Percentiles rank a stretch among this genome's conserved stretches.
Evolutionary conservation across 2,888 invertebrate species (phyloP).

Genomic region (Rhaphigaster nebulosa): DNA sequence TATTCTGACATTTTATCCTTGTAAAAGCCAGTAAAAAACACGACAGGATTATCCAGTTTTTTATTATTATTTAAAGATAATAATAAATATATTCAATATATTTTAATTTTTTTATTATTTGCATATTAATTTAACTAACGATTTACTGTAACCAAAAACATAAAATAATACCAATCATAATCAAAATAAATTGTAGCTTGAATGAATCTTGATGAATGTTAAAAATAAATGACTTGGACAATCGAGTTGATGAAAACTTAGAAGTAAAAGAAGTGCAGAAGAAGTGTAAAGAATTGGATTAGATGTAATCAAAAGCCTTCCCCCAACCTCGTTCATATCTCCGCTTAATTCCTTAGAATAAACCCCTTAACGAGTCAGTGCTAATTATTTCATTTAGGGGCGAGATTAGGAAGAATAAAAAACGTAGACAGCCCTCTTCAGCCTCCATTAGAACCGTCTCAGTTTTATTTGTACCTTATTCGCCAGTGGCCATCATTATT

Average conservation of each 20-base stretch:
- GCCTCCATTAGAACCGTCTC: neutral
- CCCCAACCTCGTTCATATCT: neutral
- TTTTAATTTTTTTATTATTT: too few species aligned
- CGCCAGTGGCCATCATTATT: neutral
- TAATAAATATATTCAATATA: too few species aligned
- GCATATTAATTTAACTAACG: too few species aligned
- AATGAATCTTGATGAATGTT: neutral
- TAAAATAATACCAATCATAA: too few species aligned
- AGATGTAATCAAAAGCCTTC: neutral
- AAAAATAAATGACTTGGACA: neutral
- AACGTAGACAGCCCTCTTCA: neutral
- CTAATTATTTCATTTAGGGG: neutral
- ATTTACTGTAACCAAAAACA: too few species aligned
- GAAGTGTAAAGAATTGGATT: neutral
- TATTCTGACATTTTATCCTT: too few species aligned
- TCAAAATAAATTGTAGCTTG: neutral
- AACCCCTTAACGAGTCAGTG: neutral
- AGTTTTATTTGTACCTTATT: neutral
- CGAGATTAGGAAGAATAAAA: neutral
- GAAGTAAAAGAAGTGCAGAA: neutral
- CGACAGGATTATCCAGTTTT: too few species aligned
- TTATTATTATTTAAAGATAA: too few species aligned
- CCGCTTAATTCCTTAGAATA: neutral
- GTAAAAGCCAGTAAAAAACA: too few species aligned
- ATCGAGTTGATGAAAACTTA: neutral